Evolutionary conservation across 2,113 vertebrate genomes (phyloP), one percentile per base, ranked within the genome.

Genomic region (Hydrolagus affinis): DNA sequence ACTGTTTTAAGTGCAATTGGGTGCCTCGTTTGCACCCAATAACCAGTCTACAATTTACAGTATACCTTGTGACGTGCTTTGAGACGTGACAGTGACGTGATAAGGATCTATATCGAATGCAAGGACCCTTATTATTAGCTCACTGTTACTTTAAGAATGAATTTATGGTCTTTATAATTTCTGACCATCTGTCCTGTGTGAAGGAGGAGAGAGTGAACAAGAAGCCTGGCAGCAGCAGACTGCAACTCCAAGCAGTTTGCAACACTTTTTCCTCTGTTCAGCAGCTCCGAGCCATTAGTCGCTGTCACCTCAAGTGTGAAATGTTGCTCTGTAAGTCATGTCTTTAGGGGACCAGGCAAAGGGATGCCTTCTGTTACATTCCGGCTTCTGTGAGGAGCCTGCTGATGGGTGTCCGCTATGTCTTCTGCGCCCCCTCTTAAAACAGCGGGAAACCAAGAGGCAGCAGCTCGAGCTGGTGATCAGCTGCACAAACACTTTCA

Each of bases 291-390:
- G 28, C 30, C 12, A 68, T 83, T 83, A 83, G 21, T 64, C 78
- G 17, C 28, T 19, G 62, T 83, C 62, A 83, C 25, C 25, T 83
- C 60, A 66, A 14, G 60, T 83, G 32, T 21, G 25, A 44, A 44
- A 44, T 44, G 44, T 44, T 44, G 44, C 30, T n/a, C 66, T 4
- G 30, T 64, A 25, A 17, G 19, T 66, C 25, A 19, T 68, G 30
- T 66, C 60, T 32, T 85, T 15, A 85, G 68, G 83, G 86, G 75
- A 76, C 85, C 87, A 86, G 69, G 85, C 80, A 86, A 86, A 85
- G 74, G 6, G 30, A 85, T 70, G 4, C 1, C 72, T 68, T 86
- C 87, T 87, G 73, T 86, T 86, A 21, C 21, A 64, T 88, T 59
- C 44, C 69, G 59, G 19, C 19, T 68, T 56, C 66, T 85, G 59